Conservation (phyloP, 2,113 vertebrate genomes). For the Platycercus adscitus region DNA sequence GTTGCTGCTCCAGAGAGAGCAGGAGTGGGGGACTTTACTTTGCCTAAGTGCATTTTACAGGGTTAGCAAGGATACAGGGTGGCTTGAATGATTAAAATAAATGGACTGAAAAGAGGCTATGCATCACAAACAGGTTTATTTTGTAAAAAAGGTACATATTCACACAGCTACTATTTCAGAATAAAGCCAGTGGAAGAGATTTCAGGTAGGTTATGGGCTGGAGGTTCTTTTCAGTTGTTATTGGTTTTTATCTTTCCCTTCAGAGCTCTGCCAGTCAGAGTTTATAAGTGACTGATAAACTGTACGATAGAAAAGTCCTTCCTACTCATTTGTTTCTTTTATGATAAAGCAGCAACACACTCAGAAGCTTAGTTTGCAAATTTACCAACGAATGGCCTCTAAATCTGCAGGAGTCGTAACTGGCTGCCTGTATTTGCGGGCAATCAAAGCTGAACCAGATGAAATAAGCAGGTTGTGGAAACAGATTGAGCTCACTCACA, state of each 20-base stretch:
- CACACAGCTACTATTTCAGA: not conserved
- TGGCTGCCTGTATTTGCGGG: not conserved
- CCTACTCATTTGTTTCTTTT: conserved; percentile 7
- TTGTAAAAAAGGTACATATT: not conserved
- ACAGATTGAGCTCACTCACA: not conserved
- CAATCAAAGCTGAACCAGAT: conserved; percentile 22
- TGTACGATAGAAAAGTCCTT: not conserved
- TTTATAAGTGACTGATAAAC: conserved; percentile 29
- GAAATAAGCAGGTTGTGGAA: conserved; percentile 1
- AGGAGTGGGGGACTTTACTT: not conserved
- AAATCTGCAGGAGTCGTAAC: not conserved
- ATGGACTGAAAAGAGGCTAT: not conserved
- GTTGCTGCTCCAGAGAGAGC: not conserved
- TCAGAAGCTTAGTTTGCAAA: conserved; percentile 21
- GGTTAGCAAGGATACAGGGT: not conserved
- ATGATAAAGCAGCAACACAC: not conserved
- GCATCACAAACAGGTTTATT: not conserved
- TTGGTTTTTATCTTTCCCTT: not conserved
- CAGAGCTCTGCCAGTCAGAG: not conserved
- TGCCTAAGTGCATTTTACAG: not conserved
- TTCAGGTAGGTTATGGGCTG: not conserved
- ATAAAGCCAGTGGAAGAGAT: not conserved
- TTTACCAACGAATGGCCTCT: not conserved
- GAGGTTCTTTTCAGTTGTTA: not conserved
- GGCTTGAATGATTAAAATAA: not conserved